phyloP scores from a whole-genome alignment of 2,888 invertebrate species.

The Poecilus cupreus region DNA sequence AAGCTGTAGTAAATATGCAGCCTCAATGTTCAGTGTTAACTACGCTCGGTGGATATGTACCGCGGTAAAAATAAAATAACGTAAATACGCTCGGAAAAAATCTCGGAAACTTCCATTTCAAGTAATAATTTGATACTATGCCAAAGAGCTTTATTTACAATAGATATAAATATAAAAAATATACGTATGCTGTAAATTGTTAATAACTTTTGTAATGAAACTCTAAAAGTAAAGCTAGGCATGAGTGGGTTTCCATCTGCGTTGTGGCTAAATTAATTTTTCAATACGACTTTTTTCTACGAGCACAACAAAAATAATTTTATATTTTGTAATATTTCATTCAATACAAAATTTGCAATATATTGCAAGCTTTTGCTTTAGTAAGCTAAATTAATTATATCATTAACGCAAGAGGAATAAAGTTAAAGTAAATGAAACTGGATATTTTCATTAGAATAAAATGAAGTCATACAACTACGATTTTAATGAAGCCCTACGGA shows the following conservation, averaged over 20 bases:
- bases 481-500: slow-evolving; percentile 51
- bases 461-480: slow-evolving; percentile 49
- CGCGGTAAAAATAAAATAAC: slow-evolving; percentile 21
- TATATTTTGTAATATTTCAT: too few relatives aligned
- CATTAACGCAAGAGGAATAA: slow-evolving; percentile 10
- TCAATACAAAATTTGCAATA: too few relatives aligned
- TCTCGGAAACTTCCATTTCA: neutral
- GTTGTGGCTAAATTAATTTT: too few relatives aligned
- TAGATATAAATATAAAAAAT: slow-evolving; percentile 13
- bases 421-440: slow-evolving; percentile 18
- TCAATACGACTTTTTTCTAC: too few relatives aligned
- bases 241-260: too few relatives aligned
- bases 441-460: slow-evolving; percentile 48
- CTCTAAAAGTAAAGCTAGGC: neutral
- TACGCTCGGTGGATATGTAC: neutral
- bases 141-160: neutral
- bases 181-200: neutral
- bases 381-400: slow-evolving; percentile 38
- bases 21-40: slow-evolving; percentile 15
- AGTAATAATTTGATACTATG: slow-evolving; percentile 11
- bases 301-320: too few relatives aligned
- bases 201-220: slow-evolving; percentile 4
- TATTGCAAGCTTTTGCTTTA: neutral
- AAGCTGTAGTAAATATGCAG: slow-evolving; percentile 39
- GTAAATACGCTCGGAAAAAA: slow-evolving; percentile 4